Conservation (phyloP, 2,888 invertebrate genomes). For the Penaeus monodon region DNA sequence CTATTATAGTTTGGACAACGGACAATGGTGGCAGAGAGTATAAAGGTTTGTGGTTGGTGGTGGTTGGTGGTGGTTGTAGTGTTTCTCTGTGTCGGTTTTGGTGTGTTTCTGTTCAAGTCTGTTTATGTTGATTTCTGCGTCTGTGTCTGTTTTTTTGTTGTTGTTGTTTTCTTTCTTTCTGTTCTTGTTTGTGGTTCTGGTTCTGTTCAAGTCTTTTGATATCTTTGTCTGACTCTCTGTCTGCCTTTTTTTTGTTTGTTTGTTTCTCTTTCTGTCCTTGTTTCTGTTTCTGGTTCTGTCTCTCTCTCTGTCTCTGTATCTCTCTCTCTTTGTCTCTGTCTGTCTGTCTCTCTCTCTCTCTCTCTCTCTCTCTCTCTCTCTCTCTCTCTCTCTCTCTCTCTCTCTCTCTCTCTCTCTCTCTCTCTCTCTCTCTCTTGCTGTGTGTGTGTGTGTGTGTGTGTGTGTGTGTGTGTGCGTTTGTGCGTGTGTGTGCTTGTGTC, state of each 20-base stretch:
- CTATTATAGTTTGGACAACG: background rate
- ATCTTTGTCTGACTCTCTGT: too few species aligned
- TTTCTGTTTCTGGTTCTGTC: background rate
- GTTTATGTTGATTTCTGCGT: background rate
- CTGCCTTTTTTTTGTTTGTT: too few species aligned
- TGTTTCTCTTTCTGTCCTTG: too few species aligned
- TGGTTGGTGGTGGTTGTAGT: too few species aligned
- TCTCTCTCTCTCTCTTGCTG: background rate
- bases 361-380: background rate
- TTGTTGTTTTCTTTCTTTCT: background rate
- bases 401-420: background rate
- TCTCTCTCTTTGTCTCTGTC: slow-evolving; percentile 16
- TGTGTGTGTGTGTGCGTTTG: too few species aligned
- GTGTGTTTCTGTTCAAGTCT: too few species aligned
- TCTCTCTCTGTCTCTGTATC: slow-evolving; percentile 18
- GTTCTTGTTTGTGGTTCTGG: background rate
- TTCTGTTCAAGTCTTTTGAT: background rate
- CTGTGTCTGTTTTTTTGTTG: background rate
- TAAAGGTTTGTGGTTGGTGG: background rate
- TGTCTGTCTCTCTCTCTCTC: slow-evolving; percentile 2
- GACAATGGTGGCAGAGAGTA: background rate
- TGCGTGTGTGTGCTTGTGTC: too few species aligned
- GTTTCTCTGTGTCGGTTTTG: too few species aligned
- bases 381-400: background rate
- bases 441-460: too few species aligned